These are phyloP conservation scores for Tragelaphus strepsiceros DNA, from an alignment of 2,113 vertebrate genomes.

Conservation along the genomic window DNA sequence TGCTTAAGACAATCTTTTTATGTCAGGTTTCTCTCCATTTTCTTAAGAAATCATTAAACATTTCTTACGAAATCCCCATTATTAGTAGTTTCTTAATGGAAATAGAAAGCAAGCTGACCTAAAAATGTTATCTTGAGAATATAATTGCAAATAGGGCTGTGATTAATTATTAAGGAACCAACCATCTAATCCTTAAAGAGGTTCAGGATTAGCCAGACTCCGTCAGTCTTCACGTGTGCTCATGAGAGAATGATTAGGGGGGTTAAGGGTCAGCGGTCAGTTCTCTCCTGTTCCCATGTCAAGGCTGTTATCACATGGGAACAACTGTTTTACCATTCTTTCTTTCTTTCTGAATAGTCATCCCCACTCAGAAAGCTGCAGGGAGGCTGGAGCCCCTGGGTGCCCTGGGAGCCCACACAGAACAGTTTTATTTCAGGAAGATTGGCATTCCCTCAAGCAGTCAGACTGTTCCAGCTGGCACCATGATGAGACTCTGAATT, in stretches of 20 bases:
- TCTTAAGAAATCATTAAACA: background rate
- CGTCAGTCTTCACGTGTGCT: background rate
- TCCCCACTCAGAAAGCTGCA: background rate
- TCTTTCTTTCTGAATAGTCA: background rate
- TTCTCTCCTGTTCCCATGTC: fast-evolving
- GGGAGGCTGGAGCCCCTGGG: background rate
- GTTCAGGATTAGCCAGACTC: background rate
- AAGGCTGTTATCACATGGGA: background rate
- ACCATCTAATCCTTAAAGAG: background rate
- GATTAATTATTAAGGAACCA: background rate
- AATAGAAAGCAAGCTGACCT: background rate
- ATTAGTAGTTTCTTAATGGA: background rate
- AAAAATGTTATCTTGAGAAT: background rate
- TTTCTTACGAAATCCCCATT: background rate
- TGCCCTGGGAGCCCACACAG: too few species aligned
- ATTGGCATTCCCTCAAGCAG: background rate
- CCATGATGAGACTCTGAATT: background rate
- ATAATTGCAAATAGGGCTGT: background rate
- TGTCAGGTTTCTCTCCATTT: background rate
- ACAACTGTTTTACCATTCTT: too few species aligned
- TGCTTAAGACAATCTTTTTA: background rate
- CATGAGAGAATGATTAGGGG: background rate
- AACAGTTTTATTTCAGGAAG: background rate
- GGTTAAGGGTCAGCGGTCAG: fast-evolving
- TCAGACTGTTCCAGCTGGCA: background rate